A percentile compares a stretch with the other conserved stretches of the same genome.
Conservation (phyloP, 2,113 vertebrate genomes). For the Climacteris rufus region DNA sequence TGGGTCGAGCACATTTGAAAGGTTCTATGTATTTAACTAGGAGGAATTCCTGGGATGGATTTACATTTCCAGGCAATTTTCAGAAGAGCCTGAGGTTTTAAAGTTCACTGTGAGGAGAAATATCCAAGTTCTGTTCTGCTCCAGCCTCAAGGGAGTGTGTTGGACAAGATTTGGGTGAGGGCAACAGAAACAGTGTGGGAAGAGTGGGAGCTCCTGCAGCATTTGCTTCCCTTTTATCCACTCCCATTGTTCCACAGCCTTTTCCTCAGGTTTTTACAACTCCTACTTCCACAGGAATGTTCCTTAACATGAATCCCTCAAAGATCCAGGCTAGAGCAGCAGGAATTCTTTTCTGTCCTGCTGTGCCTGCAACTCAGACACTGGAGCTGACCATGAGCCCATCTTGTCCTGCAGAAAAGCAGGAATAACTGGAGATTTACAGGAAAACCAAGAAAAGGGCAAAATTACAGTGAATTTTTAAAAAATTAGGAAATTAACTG, state of each 20-base stretch:
- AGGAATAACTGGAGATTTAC: rapidly evolving
- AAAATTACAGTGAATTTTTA: background rate
- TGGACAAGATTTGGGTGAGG: background rate
- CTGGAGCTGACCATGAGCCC: rapidly evolving
- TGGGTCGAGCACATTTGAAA: background rate
- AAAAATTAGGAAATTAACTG: too few species aligned
- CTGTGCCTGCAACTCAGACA: background rate
- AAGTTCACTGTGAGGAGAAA: background rate
- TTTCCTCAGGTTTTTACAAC: background rate
- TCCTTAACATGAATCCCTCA: background rate
- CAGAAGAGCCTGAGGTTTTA: background rate
- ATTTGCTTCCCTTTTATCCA: background rate
- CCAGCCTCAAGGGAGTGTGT: too few species aligned
- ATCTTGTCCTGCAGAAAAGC: background rate
- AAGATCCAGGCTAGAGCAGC: too few species aligned
- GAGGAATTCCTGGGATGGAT: background rate
- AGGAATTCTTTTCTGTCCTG: background rate
- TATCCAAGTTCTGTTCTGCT: rapidly evolving
- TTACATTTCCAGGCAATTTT: background rate
- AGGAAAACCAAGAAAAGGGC: background rate
- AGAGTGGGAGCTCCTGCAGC: background rate
- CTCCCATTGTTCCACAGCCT: background rate
- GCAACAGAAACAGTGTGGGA: rapidly evolving
- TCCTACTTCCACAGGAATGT: background rate
- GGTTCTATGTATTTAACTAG: background rate